phyloP scores from a whole-genome alignment of 2,113 vertebrate genomes.

The Patagioenas fasciata region DNA sequence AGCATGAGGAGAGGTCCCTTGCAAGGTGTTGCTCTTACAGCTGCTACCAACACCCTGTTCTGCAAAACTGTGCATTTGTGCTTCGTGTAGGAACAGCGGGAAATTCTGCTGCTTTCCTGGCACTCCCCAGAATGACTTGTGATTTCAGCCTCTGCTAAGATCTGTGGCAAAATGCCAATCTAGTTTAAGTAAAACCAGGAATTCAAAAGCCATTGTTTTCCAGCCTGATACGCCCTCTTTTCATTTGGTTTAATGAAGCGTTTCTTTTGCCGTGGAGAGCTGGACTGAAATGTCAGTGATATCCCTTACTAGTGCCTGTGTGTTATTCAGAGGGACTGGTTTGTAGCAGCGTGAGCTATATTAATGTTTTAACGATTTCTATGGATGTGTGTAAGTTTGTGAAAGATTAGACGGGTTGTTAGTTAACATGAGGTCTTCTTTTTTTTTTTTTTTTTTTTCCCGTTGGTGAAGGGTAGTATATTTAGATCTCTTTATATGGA shows the following conservation, averaged over 20 bases:
- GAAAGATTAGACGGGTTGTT: background rate
- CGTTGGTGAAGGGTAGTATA: background rate
- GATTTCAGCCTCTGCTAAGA: background rate
- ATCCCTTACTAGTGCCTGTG: background rate
- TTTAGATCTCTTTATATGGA: constrained; percentile 29
- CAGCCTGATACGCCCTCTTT: background rate
- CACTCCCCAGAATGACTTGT: background rate
- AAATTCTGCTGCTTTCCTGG: background rate
- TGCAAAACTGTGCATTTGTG: background rate
- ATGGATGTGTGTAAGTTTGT: background rate
- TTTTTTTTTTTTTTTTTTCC: background rate
- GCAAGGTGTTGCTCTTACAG: background rate
- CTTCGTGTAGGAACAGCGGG: background rate
- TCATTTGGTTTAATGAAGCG: background rate
- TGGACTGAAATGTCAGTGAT: background rate
- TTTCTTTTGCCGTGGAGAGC: background rate
- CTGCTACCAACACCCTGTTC: background rate
- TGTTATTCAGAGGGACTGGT: background rate
- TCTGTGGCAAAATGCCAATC: background rate
- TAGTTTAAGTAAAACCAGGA: background rate
- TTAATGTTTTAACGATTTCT: background rate
- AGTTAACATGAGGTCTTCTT: background rate
- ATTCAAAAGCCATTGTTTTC: constrained; percentile 6
- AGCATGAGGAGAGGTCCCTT: background rate
- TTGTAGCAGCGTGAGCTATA: background rate